phyloP scores from a whole-genome alignment of 2,797 vertebrate species.

The Mergus octosetaceus region DNA sequence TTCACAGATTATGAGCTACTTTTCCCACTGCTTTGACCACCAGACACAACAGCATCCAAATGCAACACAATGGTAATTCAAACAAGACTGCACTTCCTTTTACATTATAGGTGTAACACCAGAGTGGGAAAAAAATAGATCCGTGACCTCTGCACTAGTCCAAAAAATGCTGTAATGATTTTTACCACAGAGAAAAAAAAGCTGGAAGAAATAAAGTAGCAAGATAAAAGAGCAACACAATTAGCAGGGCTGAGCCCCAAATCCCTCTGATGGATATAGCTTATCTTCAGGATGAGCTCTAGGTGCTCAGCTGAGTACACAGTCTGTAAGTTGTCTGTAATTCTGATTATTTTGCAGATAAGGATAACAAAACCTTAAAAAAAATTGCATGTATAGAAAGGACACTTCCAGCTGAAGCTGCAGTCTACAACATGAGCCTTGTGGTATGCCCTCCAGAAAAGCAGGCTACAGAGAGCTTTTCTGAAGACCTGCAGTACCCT shows the following conservation, averaged over 20 bases:
- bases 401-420: neutral
- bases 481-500: neutral
- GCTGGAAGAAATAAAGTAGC: neutral
- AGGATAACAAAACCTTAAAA: neutral
- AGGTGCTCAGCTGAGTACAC: neutral
- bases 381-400: neutral
- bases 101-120: neutral
- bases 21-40: slow-evolving; percentile 58
- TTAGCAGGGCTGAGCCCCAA: neutral
- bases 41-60: slow-evolving; percentile 51
- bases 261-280: neutral
- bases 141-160: neutral
- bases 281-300: slow-evolving; percentile 12
- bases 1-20: slow-evolving; percentile 70
- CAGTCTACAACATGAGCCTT: neutral
- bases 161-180: neutral
- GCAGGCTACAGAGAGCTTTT: neutral
- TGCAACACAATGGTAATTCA: slow-evolving; percentile 29
- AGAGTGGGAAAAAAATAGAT: neutral
- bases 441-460: neutral
- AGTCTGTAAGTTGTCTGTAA: neutral
- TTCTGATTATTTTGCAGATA: neutral
- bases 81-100: slow-evolving; percentile 5
- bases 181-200: neutral
- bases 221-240: neutral